A percentile compares a stretch with the other conserved stretches of the same genome.
Conservation (phyloP, 2,113 vertebrate species). For the Percina caprodes region DNA sequence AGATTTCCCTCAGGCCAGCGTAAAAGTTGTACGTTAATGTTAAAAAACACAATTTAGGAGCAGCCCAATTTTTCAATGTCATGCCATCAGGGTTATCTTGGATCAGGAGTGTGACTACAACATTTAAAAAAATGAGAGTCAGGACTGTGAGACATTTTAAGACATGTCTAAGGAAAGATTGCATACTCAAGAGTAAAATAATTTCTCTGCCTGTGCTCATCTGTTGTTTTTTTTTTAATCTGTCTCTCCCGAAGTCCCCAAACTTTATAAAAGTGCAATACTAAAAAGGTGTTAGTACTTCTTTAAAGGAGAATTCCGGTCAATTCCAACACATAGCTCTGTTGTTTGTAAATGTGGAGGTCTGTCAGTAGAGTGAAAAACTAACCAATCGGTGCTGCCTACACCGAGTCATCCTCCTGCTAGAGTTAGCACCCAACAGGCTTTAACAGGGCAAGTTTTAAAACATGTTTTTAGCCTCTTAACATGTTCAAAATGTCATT, state of each 20-base stretch:
- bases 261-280: not conserved
- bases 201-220: not conserved
- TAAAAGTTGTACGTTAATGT: not conserved
- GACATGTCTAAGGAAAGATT: not conserved
- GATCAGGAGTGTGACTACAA: not conserved
- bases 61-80: not conserved
- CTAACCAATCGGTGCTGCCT: too few relatives aligned
- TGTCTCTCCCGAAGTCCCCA: not conserved
- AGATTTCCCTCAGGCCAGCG: not conserved
- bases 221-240: not conserved
- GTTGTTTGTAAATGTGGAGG: too few relatives aligned
- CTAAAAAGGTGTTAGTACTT: not conserved
- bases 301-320: too few relatives aligned
- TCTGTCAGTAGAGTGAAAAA: too few relatives aligned
- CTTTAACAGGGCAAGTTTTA: too few relatives aligned
- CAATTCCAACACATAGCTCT: too few relatives aligned
- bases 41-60: not conserved
- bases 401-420: too few relatives aligned
- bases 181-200: not conserved
- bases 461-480: too few relatives aligned
- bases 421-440: too few relatives aligned
- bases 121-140: not conserved
- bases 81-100: not conserved
- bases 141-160: not conserved
- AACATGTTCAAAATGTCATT: too few relatives aligned